A percentile compares a stretch with the other conserved stretches of the same genome.
Conservation (phyloP, 1,140 invertebrate genomes). For the Diabrotica undecimpunctata region DNA sequence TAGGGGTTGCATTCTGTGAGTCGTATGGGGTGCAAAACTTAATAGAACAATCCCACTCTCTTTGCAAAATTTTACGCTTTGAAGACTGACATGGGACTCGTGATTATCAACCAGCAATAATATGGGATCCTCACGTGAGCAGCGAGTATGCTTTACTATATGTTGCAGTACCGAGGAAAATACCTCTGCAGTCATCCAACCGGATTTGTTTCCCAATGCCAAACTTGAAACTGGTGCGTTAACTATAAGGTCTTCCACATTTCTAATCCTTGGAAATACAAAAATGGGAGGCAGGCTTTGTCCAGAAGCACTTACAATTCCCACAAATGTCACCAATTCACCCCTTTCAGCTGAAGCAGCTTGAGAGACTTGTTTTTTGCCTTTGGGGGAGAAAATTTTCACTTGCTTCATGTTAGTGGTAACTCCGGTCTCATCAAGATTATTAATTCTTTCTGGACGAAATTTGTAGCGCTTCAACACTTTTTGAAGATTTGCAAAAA, state of each 20-base stretch:
- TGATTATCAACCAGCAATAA: conserved; percentile 46
- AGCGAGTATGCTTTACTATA: conserved; percentile 21
- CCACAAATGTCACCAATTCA: conserved; percentile 22
- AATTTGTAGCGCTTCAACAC: too few species aligned
- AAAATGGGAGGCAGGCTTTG: conserved; percentile 22
- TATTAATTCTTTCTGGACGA: too few species aligned
- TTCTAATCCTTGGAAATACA: conserved; percentile 23
- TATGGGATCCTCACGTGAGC: conserved; percentile 10
- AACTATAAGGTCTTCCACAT: conserved; percentile 14
- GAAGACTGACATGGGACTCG: conserved; percentile 38
- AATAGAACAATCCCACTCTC: conserved; percentile 43
- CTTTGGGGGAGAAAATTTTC: conserved; percentile 17
- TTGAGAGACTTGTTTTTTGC: too few species aligned
- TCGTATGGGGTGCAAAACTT: conserved; percentile 43
- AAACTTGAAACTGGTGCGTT: conserved; percentile 15
- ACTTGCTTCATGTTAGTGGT: too few species aligned
- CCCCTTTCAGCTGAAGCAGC: conserved; percentile 30
- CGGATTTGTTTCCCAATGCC: conserved; percentile 23
- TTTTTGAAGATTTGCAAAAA: conserved; percentile 37
- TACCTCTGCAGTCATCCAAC: conserved; percentile 43
- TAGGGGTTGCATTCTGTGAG: conserved; percentile 44
- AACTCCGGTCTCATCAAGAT: conserved; percentile 27
- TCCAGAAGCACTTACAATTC: conserved; percentile 25
- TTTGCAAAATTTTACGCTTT: conserved; percentile 34
- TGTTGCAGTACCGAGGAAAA: conserved; percentile 45